These are phyloP conservation scores for Cyprinodon brontotheroides DNA, from an alignment of 2,113 vertebrate species.

Conservation along the genomic window DNA sequence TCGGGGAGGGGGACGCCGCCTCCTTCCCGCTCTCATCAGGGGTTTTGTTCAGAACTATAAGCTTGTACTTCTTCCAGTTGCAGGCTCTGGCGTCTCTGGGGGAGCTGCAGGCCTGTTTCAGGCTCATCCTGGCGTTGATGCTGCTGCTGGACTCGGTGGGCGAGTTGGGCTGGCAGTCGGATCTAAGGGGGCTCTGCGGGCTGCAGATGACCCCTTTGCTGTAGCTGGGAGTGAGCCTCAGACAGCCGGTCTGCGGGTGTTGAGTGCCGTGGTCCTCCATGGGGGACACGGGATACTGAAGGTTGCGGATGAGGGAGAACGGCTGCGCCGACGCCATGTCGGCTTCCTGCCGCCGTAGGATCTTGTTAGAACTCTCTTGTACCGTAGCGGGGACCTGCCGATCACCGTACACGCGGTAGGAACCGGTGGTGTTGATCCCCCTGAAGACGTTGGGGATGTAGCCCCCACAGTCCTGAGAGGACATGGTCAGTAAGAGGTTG, in stretches of 20 bases:
- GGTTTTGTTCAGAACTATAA: conserved; percentile 91
- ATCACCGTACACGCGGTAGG: conserved; percentile 87
- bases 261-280: conserved; percentile 75
- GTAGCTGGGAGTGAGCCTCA: conserved; percentile 77
- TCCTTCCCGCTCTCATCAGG: conserved; percentile 81
- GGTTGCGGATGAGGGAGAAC: conserved; percentile 30
- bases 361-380: conserved; percentile 77
- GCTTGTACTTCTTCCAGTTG: conserved; percentile 99
- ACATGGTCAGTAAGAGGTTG: conserved; percentile 62
- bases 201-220: conserved; percentile 85
- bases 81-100: conserved; percentile 86
- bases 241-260: conserved; percentile 71
- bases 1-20: conserved; percentile 62
- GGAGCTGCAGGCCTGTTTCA: conserved; percentile 78
- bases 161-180: conserved; percentile 96
- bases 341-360: conserved; percentile 71
- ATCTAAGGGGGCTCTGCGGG: conserved; percentile 92
- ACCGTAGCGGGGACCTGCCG: conserved; percentile 79
- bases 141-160: conserved; percentile 97
- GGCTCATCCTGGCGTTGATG: conserved; percentile 85
- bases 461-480: conserved; percentile 77
- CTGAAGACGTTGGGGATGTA: conserved; percentile 85
- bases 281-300: conserved; percentile 45
- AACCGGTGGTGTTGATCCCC: conserved; percentile 86
- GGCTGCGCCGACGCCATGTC: conserved; percentile 61